Percentiles rank a stretch among this genome's conserved stretches.
Evolutionary conservation across 1,140 invertebrate genomes (phyloP).

Genomic region (Alviniconcha marisindica): DNA sequence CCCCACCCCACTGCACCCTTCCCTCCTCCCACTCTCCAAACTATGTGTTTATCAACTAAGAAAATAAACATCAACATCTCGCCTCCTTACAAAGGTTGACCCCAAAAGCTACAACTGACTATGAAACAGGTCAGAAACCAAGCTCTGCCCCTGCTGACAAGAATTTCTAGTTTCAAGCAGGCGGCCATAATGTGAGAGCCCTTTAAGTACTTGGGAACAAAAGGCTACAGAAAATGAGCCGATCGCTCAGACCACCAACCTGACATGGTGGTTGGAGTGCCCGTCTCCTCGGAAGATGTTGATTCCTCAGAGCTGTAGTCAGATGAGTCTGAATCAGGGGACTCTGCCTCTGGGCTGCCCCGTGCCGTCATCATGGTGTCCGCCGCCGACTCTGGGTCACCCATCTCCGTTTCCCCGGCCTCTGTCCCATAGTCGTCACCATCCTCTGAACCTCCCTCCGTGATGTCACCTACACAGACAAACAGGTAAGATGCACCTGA

Average conservation of each 20-base stretch:
- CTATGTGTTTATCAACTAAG: no score
- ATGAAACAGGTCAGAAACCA: not conserved
- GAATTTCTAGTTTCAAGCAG: no score
- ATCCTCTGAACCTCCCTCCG: conserved; percentile 40
- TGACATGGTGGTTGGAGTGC: conserved; percentile 56
- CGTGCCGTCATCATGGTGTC: conserved; percentile 1
- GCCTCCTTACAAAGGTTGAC: no score
- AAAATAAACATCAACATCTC: no score
- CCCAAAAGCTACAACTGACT: no score
- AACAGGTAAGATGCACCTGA: no score
- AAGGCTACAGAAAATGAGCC: no score
- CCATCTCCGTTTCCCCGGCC: conserved; percentile 27
- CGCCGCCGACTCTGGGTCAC: conserved; percentile 9
- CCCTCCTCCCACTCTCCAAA: no score
- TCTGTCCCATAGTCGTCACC: conserved; percentile 54
- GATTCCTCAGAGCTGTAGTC: conserved; percentile 47
- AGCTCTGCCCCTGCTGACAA: no score
- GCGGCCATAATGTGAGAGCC: no score
- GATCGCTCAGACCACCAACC: conserved; percentile 48
- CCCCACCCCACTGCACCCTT: no score
- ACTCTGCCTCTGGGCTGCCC: conserved; percentile 3
- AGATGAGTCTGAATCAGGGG: conserved; percentile 51
- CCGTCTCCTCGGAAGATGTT: conserved; percentile 58
- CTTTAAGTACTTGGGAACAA: no score
- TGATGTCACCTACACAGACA: conserved; percentile 26